Percentiles rank a stretch among this genome's conserved stretches.
Evolutionary conservation across 2,888 invertebrate genomes (phyloP).

Genomic region (Dusona sp.): DNA sequence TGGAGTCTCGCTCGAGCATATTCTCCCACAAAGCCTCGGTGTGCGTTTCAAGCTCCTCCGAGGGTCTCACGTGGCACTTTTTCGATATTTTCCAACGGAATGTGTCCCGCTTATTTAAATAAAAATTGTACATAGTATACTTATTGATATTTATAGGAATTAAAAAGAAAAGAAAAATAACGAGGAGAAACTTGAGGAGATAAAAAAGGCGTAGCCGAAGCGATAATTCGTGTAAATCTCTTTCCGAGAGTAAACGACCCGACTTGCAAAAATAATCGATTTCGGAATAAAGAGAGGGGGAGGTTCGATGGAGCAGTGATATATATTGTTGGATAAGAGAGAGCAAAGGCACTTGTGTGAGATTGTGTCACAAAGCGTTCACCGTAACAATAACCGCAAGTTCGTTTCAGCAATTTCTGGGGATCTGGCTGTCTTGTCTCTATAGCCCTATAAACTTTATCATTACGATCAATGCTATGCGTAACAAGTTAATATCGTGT

Average conservation of each 20-base stretch:
- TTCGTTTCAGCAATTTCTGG: slow-evolving; percentile 13
- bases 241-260: not conserved
- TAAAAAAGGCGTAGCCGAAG: not conserved
- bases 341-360: slow-evolving; percentile 17
- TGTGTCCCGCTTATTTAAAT: slow-evolving; percentile 71
- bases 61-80: slow-evolving; percentile 63
- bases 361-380: slow-evolving; percentile 11
- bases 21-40: slow-evolving; percentile 14
- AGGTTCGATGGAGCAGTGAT: slow-evolving; percentile 22
- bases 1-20: not conserved
- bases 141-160: slow-evolving; percentile 47
- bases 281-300: not conserved
- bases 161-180: slow-evolving; percentile 24
- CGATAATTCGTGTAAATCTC: not conserved
- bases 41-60: slow-evolving; percentile 5
- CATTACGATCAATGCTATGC: slow-evolving; percentile 81
- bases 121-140: slow-evolving; percentile 81
- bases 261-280: not conserved
- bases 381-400: not conserved
- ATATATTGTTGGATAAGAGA: slow-evolving; percentile 33
- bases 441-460: slow-evolving; percentile 75
- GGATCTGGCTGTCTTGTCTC: slow-evolving; percentile 38
- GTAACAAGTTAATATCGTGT: slow-evolving; percentile 83
- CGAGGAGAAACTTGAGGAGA: not conserved
- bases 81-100: slow-evolving; percentile 72